These are phyloP conservation scores for Sebastolobus alascanus DNA, from an alignment of 2,797 vertebrate genomes.

Conservation along the genomic window DNA sequence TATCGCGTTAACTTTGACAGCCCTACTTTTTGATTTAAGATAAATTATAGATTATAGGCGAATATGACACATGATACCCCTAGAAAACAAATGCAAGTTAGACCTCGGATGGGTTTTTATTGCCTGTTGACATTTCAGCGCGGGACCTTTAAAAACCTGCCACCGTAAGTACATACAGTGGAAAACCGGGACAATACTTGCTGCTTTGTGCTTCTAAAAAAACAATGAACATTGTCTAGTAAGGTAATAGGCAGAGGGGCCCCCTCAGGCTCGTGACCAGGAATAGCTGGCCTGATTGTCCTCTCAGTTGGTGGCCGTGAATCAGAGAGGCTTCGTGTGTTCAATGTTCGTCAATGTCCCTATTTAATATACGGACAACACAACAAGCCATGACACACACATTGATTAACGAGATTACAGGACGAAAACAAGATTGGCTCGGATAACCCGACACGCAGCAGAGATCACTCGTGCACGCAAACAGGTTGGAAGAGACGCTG, in stretches of 20 bases:
- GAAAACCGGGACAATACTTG: slow-evolving; percentile 35
- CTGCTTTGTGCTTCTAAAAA: slow-evolving; percentile 46
- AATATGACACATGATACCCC: slow-evolving; percentile 11
- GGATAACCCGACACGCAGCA: slow-evolving; percentile 44
- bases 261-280: slow-evolving; percentile 56
- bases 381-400: slow-evolving; percentile 30
- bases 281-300: slow-evolving; percentile 72
- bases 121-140: slow-evolving; percentile 55
- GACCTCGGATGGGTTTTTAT: slow-evolving; percentile 40
- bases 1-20: too few species aligned
- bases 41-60: slow-evolving; percentile 2
- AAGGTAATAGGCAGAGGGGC: slow-evolving; percentile 52
- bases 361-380: slow-evolving; percentile 30
- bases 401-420: slow-evolving; percentile 68
- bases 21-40: background rate
- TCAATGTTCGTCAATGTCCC: slow-evolving; percentile 43
- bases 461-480: slow-evolving; percentile 38
- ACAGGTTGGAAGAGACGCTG: slow-evolving; percentile 32
- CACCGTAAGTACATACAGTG: slow-evolving; percentile 35
- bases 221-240: slow-evolving; percentile 34
- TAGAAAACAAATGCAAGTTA: slow-evolving; percentile 35
- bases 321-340: slow-evolving; percentile 39
- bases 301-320: slow-evolving; percentile 54
- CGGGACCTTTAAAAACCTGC: slow-evolving; percentile 39
- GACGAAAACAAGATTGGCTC: slow-evolving; percentile 62